Base-by-base conservation (phyloP, 1,140 invertebrate genomes). In the Drosophila quadrilineata region DNA sequence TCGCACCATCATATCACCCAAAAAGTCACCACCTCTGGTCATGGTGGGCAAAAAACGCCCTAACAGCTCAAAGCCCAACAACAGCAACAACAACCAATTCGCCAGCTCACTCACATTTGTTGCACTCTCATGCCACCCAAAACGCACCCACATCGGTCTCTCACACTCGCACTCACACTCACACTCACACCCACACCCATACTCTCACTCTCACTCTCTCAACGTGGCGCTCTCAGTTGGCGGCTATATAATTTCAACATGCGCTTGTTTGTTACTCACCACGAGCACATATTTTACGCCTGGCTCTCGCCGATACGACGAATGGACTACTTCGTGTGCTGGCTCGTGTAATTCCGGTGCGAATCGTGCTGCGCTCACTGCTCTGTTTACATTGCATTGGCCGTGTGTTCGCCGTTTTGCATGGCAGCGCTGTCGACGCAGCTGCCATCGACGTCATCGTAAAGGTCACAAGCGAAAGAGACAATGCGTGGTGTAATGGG, bases 81-180 rank as follows among this genome's bases (percentile, higher is more conserved):
- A n/a, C n/a, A n/a, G n/a, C n/a, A n/a, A n/a, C n/a, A n/a, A n/a
- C n/a, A n/a, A n/a, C n/a, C n/a, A n/a, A n/a, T n/a, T n/a, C n/a
- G n/a, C n/a, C n/a, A n/a, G n/a, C n/a, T n/a, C n/a, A n/a, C 41
- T 71, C 58, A 75, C 75, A 80, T 80, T 80, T 80, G 75, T 80
- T 80, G 75, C 75, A 80, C 75, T 80, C 71, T 59, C 53, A 36
- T 33, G 22, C n/a, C n/a, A n/a, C n/a, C n/a, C n/a, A n/a, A n/a
- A n/a, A n/a, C n/a, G n/a, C n/a, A n/a, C n/a, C n/a, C n/a, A n/a
- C n/a, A n/a, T n/a, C n/a, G n/a, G n/a, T n/a, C n/a, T n/a, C n/a
- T n/a, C n/a, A n/a, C n/a, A n/a, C n/a, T n/a, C n/a, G n/a, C n/a
- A n/a, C n/a, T n/a, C n/a, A n/a, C n/a, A n/a, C n/a, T n/a, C n/a